Conservation (phyloP, 2,888 invertebrate species). For the Melinaea marsaeus region DNA sequence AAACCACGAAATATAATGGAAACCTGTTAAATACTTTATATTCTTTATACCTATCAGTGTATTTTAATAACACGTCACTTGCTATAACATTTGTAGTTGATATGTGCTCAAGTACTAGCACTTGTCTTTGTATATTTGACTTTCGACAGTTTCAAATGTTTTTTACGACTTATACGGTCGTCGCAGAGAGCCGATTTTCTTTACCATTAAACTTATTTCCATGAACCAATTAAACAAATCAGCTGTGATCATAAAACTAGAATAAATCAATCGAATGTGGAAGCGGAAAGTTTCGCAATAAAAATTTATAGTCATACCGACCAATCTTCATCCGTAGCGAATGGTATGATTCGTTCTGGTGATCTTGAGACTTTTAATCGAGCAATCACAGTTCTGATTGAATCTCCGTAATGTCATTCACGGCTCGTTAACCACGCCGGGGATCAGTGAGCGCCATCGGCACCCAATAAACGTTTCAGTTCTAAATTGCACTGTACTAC, state of each 20-base stretch:
- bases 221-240: conserved; percentile 23
- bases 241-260: conserved; percentile 28
- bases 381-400: conserved; percentile 61
- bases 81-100: too few species aligned
- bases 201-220: conserved; percentile 15
- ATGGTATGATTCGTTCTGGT: conserved; percentile 40
- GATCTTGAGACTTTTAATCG: conserved; percentile 45
- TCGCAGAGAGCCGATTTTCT: conserved; percentile 13
- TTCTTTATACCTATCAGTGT: too few species aligned
- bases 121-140: conserved; percentile 3
- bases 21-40: too few species aligned
- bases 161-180: conserved; percentile 12
- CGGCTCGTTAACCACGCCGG: conserved; percentile 62
- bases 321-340: conserved; percentile 35
- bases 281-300: conserved; percentile 32
- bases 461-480: conserved; percentile 60
- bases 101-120: not conserved
- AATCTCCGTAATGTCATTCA: conserved; percentile 62
- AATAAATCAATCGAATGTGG: conserved; percentile 30
- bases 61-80: too few species aligned
- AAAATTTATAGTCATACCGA: conserved; percentile 40
- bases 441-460: conserved; percentile 37
- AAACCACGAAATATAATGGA: too few species aligned
- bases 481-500: conserved; percentile 32
- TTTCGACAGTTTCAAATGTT: not conserved